Evolutionary conservation across 2,113 vertebrate species (phyloP).

Genomic region (Myanophis thanlyinensis): DNA sequence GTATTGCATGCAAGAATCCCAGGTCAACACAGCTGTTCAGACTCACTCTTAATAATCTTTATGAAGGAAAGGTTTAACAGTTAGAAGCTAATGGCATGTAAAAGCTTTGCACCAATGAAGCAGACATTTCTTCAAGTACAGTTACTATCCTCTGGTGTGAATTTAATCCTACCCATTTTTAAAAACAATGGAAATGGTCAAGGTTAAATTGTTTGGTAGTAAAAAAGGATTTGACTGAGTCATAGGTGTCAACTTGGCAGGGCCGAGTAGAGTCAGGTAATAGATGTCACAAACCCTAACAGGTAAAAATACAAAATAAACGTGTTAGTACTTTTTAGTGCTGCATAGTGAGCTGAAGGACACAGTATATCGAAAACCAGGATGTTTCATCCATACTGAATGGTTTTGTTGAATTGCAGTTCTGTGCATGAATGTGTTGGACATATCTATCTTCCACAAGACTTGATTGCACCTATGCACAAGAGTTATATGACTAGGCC

Average conservation of each 20-base stretch:
- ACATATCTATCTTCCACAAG: neutral
- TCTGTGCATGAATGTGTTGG: neutral
- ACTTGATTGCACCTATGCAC: neutral
- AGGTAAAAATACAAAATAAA: neutral
- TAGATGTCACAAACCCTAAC: neutral
- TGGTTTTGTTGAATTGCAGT: neutral
- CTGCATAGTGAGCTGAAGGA: neutral
- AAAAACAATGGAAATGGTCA: neutral
- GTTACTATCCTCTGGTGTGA: neutral
- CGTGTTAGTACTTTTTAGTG: neutral
- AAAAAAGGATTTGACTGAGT: neutral
- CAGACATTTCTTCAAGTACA: neutral
- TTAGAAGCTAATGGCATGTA: neutral
- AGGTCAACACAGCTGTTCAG: neutral
- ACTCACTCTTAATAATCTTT: neutral
- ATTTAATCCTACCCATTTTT: neutral
- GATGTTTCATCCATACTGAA: neutral
- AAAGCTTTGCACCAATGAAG: neutral
- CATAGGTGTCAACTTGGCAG: neutral
- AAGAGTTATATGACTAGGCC: neutral
- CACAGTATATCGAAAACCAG: neutral
- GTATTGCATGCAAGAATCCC: neutral
- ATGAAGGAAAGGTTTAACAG: neutral
- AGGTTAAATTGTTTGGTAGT: neutral
- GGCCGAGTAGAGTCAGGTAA: neutral